Evolutionary conservation across 1,140 invertebrate genomes (phyloP).

Genomic region (Ptiloglossa arizonensis): DNA sequence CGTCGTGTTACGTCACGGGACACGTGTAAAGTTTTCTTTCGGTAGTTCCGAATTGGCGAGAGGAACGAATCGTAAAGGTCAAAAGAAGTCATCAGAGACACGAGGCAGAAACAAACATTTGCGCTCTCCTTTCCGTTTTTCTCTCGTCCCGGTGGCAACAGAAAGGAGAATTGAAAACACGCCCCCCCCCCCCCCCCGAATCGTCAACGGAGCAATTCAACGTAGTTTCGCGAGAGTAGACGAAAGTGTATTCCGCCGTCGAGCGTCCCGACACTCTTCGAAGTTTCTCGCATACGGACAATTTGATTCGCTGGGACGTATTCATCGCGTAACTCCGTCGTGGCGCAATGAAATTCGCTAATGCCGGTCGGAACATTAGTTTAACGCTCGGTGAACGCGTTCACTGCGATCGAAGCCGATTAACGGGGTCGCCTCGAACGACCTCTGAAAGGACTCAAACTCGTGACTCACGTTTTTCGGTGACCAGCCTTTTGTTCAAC

Average conservation of each 20-base stretch:
- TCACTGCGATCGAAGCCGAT: constrained; percentile 6
- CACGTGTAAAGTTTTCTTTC: constrained; percentile 5
- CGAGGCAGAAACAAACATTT: constrained; percentile 2
- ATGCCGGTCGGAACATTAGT: constrained; percentile 6
- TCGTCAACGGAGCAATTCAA: constrained; percentile 37
- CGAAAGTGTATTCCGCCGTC: constrained; percentile 3
- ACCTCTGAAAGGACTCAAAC: neutral
- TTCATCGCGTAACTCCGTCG: constrained; percentile 11
- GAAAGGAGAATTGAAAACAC: constrained; percentile 25
- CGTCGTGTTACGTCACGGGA: constrained; percentile 9
- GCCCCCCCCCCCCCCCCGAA: neutral
- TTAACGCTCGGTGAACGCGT: constrained; percentile 1
- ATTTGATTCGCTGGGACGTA: constrained; percentile 20
- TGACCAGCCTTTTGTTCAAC: too few relatives aligned
- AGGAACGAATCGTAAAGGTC: neutral
- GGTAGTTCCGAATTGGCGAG: neutral
- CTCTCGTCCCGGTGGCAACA: neutral
- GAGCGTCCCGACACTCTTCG: neutral
- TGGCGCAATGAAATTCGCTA: neutral
- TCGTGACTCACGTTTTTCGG: neutral
- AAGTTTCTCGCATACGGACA: constrained; percentile 9
- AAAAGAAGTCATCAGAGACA: neutral
- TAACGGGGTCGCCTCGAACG: neutral
- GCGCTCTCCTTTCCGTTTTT: neutral
- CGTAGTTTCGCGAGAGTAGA: neutral